phyloP scores from a whole-genome alignment of 2,797 vertebrate species.

The Chiroxiphia lanceolata region DNA sequence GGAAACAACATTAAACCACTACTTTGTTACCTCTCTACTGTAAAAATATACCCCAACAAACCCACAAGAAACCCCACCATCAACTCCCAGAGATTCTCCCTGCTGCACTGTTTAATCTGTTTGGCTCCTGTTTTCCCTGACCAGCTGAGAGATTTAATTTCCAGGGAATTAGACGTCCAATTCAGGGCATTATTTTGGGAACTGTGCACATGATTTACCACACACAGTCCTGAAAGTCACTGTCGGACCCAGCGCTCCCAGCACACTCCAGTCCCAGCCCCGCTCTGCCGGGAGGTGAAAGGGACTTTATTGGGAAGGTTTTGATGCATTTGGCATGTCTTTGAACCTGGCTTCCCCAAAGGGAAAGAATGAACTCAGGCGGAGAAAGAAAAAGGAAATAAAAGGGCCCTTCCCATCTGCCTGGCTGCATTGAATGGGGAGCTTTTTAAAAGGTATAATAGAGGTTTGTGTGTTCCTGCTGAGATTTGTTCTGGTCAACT shows the following conservation, averaged over 20 bases:
- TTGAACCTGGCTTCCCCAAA: slow-evolving; percentile 56
- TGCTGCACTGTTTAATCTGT: slow-evolving; percentile 36
- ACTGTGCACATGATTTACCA: slow-evolving; percentile 39
- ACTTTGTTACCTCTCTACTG: neutral
- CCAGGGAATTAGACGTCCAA: slow-evolving; percentile 34
- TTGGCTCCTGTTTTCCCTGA: slow-evolving; percentile 45
- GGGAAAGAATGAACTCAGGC: slow-evolving; percentile 54
- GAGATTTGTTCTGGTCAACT: slow-evolving; percentile 65
- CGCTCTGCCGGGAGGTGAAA: neutral
- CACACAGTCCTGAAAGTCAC: slow-evolving; percentile 60
- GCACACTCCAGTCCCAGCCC: neutral
- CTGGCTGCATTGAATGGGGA: slow-evolving; percentile 29
- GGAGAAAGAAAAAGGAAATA: slow-evolving; percentile 51
- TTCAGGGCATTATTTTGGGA: slow-evolving; percentile 49
- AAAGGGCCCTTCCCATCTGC: slow-evolving; percentile 58
- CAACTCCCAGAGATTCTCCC: neutral
- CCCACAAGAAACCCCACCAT: neutral
- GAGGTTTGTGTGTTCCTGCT: slow-evolving; percentile 58
- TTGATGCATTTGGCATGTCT: slow-evolving; percentile 60
- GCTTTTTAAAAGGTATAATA: slow-evolving; percentile 52
- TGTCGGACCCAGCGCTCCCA: neutral
- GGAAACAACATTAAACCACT: neutral
- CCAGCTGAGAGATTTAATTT: slow-evolving; percentile 61
- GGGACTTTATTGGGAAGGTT: slow-evolving; percentile 46
- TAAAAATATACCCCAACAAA: neutral